A percentile compares a stretch with the other conserved stretches of the same genome.
Evolutionary conservation across 2,113 vertebrate species (phyloP).

Genomic region (Syrmaticus mikado): DNA sequence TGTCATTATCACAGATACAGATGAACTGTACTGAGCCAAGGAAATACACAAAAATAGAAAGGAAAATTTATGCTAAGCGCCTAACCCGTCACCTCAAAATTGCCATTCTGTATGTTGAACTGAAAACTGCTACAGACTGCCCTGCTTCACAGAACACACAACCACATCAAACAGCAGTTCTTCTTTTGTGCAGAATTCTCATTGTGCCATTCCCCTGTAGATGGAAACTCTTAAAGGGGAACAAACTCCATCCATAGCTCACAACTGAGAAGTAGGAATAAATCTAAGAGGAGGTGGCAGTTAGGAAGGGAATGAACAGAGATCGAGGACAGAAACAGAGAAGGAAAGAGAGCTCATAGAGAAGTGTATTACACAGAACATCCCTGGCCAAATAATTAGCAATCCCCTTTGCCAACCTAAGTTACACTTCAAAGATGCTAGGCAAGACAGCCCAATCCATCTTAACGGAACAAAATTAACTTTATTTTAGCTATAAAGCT

Average conservation of each 20-base stretch:
- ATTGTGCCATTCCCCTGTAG: neutral
- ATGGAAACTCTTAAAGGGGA: neutral
- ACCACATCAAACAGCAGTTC: neutral
- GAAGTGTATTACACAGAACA: neutral
- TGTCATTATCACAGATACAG: neutral
- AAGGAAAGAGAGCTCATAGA: neutral
- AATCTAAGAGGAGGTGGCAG: neutral
- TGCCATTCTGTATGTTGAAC: neutral
- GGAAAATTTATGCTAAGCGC: neutral
- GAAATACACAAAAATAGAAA: neutral
- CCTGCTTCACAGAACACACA: neutral
- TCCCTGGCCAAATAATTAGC: neutral
- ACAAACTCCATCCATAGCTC: neutral
- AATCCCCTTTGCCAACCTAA: neutral
- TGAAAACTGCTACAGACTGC: neutral
- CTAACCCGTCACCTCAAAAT: neutral
- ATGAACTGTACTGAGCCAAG: neutral
- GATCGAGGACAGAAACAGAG: neutral
- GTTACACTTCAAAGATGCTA: neutral
- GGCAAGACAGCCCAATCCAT: neutral
- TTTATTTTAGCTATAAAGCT: neutral
- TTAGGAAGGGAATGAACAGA: conserved; percentile 1
- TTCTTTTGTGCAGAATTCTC: neutral
- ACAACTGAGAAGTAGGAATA: neutral
- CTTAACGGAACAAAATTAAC: neutral